phyloP scores from a whole-genome alignment of 2,888 invertebrate genomes.

The Aleiodes alternator region DNA sequence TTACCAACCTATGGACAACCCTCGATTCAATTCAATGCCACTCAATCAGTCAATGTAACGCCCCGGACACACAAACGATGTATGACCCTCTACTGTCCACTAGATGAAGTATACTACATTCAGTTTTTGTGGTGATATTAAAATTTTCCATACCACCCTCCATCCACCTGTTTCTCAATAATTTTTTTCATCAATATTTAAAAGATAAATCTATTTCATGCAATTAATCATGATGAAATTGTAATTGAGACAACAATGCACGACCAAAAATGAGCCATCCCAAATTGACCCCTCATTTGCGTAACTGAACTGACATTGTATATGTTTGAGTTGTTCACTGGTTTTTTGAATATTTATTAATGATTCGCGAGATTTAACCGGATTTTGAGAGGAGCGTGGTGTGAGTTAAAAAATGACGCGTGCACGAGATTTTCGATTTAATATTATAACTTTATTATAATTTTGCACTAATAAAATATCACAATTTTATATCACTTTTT shows the following conservation, averaged over 20 bases:
- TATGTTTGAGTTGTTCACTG: too few relatives aligned
- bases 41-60: conserved; percentile 75
- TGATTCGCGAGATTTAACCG: too few relatives aligned
- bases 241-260: conserved; percentile 58
- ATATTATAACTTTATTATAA: too few relatives aligned
- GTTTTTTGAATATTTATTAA: too few relatives aligned
- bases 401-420: too few relatives aligned
- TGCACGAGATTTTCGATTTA: too few relatives aligned
- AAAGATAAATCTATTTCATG: background rate
- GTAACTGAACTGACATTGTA: conserved; percentile 44
- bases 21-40: conserved; percentile 74
- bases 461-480: too few relatives aligned
- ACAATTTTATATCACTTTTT: too few relatives aligned
- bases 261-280: conserved; percentile 65
- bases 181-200: conserved; percentile 10
- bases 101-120: conserved; percentile 58
- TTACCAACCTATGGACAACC: conserved; percentile 57
- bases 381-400: too few relatives aligned
- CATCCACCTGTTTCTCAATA: background rate
- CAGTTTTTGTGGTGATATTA: conserved; percentile 29
- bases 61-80: conserved; percentile 59
- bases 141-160: background rate
- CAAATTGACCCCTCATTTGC: conserved; percentile 58
- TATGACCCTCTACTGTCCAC: conserved; percentile 45
- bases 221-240: background rate